Percentiles rank a stretch among this genome's conserved stretches.
These are phyloP conservation scores for Melospiza melodia DNA, from an alignment of 2,113 vertebrate species.

Conservation along the genomic window DNA sequence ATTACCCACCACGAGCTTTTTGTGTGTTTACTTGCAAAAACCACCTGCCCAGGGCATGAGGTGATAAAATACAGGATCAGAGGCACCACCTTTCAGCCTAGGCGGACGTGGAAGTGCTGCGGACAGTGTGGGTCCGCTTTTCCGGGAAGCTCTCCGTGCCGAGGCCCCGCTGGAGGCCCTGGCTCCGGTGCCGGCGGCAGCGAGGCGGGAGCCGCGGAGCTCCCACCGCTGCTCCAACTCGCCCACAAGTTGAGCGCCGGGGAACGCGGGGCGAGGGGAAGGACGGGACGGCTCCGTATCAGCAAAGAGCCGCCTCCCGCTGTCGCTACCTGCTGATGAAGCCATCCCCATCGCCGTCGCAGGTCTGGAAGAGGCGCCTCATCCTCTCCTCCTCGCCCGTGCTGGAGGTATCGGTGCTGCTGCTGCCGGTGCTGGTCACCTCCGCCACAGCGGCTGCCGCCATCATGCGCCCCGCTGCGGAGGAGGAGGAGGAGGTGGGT, in stretches of 20 bases:
- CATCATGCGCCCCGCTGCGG: constrained; percentile 60
- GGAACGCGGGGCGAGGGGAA: neutral
- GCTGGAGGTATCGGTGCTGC: constrained; percentile 81
- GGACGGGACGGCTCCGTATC: neutral
- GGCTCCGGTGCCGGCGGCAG: neutral
- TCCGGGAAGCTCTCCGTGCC: too few species aligned
- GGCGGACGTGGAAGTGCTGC: too few species aligned
- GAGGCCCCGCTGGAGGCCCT: neutral
- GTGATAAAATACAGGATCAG: too few species aligned
- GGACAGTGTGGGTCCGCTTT: fast-evolving
- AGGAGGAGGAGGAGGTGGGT: neutral
- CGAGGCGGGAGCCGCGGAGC: neutral
- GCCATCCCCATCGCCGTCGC: constrained; percentile 82
- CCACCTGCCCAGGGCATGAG: neutral
- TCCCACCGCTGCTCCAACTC: neutral
- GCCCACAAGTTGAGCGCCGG: neutral
- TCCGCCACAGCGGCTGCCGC: constrained; percentile 67
- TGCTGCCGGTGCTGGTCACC: constrained; percentile 59
- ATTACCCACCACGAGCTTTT: neutral
- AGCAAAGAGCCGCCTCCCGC: neutral
- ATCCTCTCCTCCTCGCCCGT: constrained; percentile 82
- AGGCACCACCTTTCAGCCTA: too few species aligned
- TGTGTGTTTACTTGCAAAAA: neutral
- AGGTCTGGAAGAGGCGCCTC: constrained; percentile 82
- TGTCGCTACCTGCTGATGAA: constrained; percentile 80